These are phyloP conservation scores for Drosophila albomicans DNA, from an alignment of 1,140 invertebrate species.

Conservation along the genomic window DNA sequence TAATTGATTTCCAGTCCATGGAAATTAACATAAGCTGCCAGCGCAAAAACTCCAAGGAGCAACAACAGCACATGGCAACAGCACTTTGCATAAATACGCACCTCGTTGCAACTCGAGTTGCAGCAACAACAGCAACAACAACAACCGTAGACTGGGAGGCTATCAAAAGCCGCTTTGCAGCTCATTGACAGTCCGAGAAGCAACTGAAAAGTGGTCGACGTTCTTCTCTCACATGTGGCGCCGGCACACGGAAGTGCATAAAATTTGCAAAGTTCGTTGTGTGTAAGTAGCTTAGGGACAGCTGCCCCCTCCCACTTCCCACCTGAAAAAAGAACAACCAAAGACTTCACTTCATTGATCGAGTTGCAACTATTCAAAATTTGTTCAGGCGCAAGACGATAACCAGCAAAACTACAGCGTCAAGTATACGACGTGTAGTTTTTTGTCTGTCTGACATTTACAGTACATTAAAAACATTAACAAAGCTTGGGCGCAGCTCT, in stretches of 20 bases:
- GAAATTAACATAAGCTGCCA: constrained; percentile 69
- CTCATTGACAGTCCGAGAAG: constrained; percentile 53
- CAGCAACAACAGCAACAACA: neutral
- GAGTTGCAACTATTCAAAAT: constrained; percentile 66
- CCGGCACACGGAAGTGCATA: constrained; percentile 68
- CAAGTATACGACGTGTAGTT: constrained; percentile 17
- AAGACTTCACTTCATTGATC: constrained; percentile 68
- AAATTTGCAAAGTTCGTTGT: constrained; percentile 41
- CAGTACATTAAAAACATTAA: constrained; percentile 63
- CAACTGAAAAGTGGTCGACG: neutral
- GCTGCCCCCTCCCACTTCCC: neutral
- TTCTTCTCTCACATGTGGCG: constrained; percentile 37
- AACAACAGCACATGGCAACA: constrained; percentile 43
- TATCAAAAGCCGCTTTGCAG: constrained; percentile 76
- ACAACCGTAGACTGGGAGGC: neutral
- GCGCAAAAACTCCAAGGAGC: neutral
- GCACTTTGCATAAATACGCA: constrained; percentile 71
- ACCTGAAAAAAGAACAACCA: constrained; percentile 8
- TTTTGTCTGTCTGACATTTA: constrained; percentile 43
- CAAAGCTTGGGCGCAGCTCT: too few species aligned
- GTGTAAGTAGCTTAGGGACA: constrained; percentile 68
- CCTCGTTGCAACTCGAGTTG: constrained; percentile 12
- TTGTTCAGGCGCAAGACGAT: constrained; percentile 68
- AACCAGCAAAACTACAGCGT: constrained; percentile 10
- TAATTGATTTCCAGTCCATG: constrained; percentile 72